Evolutionary conservation across 2,113 vertebrate species (phyloP).

Genomic region (Herpailurus yagouaroundi): DNA sequence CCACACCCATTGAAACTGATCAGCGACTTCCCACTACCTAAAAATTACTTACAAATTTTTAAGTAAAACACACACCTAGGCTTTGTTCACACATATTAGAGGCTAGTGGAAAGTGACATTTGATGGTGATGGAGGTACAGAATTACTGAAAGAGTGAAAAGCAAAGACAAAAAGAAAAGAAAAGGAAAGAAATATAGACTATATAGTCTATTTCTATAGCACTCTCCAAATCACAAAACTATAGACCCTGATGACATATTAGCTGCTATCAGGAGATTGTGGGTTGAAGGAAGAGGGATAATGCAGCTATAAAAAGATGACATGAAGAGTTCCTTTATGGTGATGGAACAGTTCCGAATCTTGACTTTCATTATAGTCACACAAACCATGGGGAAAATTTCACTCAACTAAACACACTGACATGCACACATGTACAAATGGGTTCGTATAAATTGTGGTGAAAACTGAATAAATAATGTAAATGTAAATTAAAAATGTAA

Average conservation of each 20-base stretch:
- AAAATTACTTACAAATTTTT: neutral
- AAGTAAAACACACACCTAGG: neutral
- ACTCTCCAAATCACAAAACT: neutral
- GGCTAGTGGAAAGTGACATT: neutral
- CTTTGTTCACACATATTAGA: neutral
- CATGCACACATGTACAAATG: neutral
- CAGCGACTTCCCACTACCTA: neutral
- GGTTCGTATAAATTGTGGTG: neutral
- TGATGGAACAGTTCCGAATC: neutral
- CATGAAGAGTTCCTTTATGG: neutral
- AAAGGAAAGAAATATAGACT: neutral
- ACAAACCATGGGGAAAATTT: neutral
- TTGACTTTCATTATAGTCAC: neutral
- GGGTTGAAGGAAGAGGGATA: neutral
- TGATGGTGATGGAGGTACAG: neutral
- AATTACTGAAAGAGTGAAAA: neutral
- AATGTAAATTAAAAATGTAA: neutral
- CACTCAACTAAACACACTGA: neutral
- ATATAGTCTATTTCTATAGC: neutral
- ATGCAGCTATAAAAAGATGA: fast-evolving
- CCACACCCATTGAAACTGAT: neutral
- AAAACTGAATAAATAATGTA: neutral
- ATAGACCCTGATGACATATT: neutral
- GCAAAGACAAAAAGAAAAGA: neutral
- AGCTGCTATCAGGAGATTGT: fast-evolving